These are phyloP conservation scores for Thereuonema tuberculata DNA, from an alignment of 1,140 invertebrate genomes.

Conservation along the genomic window DNA sequence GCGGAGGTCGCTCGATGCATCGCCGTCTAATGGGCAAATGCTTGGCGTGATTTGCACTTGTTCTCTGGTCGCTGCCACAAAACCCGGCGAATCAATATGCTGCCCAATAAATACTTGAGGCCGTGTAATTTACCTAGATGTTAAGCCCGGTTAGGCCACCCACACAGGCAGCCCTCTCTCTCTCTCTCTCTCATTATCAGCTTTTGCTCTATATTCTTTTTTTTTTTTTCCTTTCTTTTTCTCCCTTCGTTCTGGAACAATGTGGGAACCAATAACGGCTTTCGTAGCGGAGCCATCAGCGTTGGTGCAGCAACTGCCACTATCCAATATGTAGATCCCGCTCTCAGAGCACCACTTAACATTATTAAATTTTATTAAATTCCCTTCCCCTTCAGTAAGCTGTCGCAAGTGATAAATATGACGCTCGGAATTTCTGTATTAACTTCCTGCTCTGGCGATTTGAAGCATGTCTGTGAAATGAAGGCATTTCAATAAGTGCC, in stretches of 20 bases:
- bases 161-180: too few species aligned
- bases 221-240: background rate
- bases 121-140: too few species aligned
- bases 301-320: background rate
- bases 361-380: constrained; percentile 12
- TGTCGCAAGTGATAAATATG: constrained; percentile 13
- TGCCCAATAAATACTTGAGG: too few species aligned
- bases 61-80: too few species aligned
- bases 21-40: too few species aligned
- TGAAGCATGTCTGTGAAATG: constrained; percentile 9
- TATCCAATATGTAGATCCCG: background rate
- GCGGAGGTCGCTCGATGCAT: too few species aligned
- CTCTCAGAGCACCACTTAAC: constrained; percentile 1
- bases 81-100: too few species aligned
- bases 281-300: background rate
- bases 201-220: too few species aligned
- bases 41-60: too few species aligned
- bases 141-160: too few species aligned
- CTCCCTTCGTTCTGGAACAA: background rate
- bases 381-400: constrained; percentile 10
- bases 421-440: constrained; percentile 13
- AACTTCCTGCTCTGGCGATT: constrained; percentile 1
- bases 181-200: too few species aligned
- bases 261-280: background rate
- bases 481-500: constrained; percentile 16